phyloP scores from a whole-genome alignment of 1,140 invertebrate genomes.

The Sycophaga agraensis region DNA sequence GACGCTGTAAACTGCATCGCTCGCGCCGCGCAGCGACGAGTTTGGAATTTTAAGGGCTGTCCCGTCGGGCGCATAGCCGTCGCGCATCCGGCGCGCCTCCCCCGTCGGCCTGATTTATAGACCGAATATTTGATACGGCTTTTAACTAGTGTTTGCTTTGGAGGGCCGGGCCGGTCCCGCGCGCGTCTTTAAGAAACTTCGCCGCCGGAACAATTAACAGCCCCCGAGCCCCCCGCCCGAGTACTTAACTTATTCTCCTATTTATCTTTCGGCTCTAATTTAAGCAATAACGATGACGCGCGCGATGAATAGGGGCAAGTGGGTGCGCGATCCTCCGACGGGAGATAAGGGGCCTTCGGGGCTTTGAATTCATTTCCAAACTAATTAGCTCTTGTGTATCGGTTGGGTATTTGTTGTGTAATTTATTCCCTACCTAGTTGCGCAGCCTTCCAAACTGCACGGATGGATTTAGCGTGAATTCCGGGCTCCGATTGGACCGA shows the following conservation, averaged over 20 bases:
- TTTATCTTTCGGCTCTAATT: constrained; percentile 12
- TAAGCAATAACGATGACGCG: neutral
- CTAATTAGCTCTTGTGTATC: no score
- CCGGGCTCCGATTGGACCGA: no score
- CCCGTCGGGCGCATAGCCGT: neutral
- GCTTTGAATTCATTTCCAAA: no score
- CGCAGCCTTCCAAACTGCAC: no score
- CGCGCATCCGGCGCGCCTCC: neutral
- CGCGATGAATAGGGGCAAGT: no score
- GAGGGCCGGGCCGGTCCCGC: neutral
- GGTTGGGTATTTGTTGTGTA: no score
- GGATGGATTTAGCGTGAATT: no score
- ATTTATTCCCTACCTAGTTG: no score
- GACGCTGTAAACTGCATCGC: constrained; percentile 10
- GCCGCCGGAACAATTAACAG: constrained; percentile 6
- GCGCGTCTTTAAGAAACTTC: constrained; percentile 8
- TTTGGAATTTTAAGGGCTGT: constrained; percentile 16
- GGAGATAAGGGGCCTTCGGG: no score
- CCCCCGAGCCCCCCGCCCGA: neutral
- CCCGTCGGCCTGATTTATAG: constrained; percentile 12
- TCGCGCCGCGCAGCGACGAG: neutral
- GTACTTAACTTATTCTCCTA: neutral
- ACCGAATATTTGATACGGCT: constrained; percentile 13
- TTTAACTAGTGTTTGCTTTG: constrained; percentile 15
- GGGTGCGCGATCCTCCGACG: no score